Base-by-base conservation (phyloP, 2,797 vertebrate species). In the Danionella dracula region DNA sequence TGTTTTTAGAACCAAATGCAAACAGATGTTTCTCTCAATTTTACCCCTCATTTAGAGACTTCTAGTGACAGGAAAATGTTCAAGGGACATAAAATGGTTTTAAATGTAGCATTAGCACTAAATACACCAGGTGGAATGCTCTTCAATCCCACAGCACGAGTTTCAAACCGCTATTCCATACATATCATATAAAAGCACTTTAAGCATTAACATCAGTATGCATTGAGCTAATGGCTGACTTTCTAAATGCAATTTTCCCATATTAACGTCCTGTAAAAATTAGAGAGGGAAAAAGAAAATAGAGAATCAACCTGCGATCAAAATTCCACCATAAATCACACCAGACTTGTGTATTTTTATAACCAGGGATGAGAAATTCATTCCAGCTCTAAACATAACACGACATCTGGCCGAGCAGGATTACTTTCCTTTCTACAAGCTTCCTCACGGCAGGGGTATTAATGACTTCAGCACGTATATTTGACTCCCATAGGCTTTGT, bases 11-110 rank as follows among this genome's bases (percentile, higher is more conserved):
- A 31, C 29, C 29, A 31, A 31, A 31, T 31, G 29, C 9, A 9
- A 31, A 31, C 29, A 31, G 5, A 31, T 9, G 1, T 31, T 31
- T 56, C n/a, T n/a, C n/a, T 76, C 49, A 84, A 75, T 59, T 42
- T 23, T 8, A n/a, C 46, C 13, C 46, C 57, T 19, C 12, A 29
- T 70, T 77, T 75, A 79, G 73, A 35, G 13, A 49, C 73, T 79
- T 66, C 17, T 10, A 68, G 76, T 63, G 63, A 74, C 76, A 70
- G 72, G 44, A 40, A 17, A 41, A 73, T 48, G 66, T 23, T 64
- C 15, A 59, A 72, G 61, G 70, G 23, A 78, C 72, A 66, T 27
- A 27, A 75, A 71, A 73, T 53, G n/a, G n/a, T n/a, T n/a, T n/a
- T 23, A 51, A 37, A 53, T 61, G 53, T 21, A 68, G 41, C 29